phyloP scores from a whole-genome alignment of 2,113 vertebrate genomes.

The Ctenomys sociabilis region DNA sequence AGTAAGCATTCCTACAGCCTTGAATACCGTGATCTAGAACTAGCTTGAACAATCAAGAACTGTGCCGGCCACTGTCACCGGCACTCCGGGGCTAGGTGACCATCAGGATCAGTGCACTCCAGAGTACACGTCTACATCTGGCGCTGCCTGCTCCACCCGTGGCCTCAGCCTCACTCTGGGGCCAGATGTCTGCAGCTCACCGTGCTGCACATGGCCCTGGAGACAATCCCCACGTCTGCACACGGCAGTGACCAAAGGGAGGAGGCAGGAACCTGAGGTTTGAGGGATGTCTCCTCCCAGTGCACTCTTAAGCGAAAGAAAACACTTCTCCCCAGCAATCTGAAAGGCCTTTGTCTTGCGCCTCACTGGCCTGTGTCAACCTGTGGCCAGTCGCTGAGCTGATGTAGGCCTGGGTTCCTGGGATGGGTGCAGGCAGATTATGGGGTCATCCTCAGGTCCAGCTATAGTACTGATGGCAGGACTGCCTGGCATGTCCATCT shows the following conservation, averaged over 20 bases:
- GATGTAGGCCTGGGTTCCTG: not conserved
- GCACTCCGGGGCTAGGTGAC: not conserved
- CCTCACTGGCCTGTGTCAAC: not conserved
- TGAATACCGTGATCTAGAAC: not conserved
- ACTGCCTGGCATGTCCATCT: too few species aligned
- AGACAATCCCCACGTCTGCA: not conserved
- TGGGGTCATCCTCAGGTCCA: not conserved
- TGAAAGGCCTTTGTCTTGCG: not conserved
- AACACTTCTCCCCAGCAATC: not conserved
- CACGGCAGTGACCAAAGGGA: not conserved
- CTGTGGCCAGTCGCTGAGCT: not conserved
- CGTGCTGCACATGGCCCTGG: not conserved
- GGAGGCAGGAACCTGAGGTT: too few species aligned
- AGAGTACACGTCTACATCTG: not conserved
- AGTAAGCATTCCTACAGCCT: not conserved
- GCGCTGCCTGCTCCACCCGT: not conserved
- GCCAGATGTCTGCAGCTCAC: not conserved
- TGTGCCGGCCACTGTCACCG: not conserved
- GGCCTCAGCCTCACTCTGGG: not conserved
- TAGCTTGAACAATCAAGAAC: not conserved
- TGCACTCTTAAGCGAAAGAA: not conserved
- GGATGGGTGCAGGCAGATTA: not conserved
- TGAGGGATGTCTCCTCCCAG: not conserved
- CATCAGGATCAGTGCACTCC: not conserved
- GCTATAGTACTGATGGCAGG: too few species aligned